Evolutionary conservation across 2,113 vertebrate genomes (phyloP), one percentile per base, ranked within the genome.

Genomic region (Equus quagga): DNA sequence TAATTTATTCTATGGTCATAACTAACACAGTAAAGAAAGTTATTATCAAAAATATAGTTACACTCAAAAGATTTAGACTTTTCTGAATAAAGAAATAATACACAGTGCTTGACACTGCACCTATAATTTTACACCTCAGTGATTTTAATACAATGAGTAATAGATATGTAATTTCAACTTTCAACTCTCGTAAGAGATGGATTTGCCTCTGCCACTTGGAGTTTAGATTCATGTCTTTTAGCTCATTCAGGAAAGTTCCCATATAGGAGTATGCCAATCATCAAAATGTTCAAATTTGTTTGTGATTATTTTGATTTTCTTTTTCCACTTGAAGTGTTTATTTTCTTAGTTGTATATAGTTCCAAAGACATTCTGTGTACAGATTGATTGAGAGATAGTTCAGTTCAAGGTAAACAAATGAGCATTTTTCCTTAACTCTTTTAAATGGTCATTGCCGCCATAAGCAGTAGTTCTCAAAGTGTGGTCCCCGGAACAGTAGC

Each of bases 71-170:
- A 72, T 80, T 96, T 89, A 72, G 44, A 67, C 54, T 93, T 91
- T 96, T 92, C 95, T 81, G 86, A 96, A 89, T 70, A 54, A 96
- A 97, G 86, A 78, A 96, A 67, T 85, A 96, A 93, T 28, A 44
- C 12, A 1, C 44, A 18, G 36, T 81, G 56, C 78, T 97, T 65
- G 87, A 82, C 76, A 87, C 15, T 28, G 49, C 44, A 36, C 90
- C 92, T 95, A 58, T 96, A 73, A 56, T 96, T 97, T 96, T 96
- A 94, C 46, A 97, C 91, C 62, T 73, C 49, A 41, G 18, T 6
- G 86, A 86, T 73, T 98, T 96, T 79, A 96, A 90, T 95, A 65
- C 54, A 81, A 84, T 33, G 49, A 95, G 62, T 81, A 94, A 51
- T 92, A 87, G 87, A 36, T 64, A 65, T 60, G 23, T 33, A 56